Conservation (phyloP, 2,888 invertebrate species). For the Drosophila neonasuta region DNA sequence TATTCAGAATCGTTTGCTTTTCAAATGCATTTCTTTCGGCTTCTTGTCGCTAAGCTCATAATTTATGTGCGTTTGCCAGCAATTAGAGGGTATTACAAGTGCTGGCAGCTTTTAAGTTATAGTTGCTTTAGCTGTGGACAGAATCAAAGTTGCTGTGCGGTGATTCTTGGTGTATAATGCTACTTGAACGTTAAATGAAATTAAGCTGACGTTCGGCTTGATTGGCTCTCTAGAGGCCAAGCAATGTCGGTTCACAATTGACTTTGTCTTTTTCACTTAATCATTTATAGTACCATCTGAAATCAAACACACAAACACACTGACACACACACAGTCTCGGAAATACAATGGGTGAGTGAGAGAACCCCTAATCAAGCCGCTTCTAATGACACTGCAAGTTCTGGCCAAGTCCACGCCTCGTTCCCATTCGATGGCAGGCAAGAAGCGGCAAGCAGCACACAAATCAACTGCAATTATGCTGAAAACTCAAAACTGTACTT, state of each 20-base stretch:
- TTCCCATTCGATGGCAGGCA: conserved; percentile 13
- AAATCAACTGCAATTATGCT: conserved; percentile 75
- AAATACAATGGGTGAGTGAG: conserved; percentile 1
- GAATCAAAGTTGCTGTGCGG: conserved; percentile 28
- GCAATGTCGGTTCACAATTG: conserved; percentile 61
- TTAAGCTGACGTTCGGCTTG: conserved; percentile 74
- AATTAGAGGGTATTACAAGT: conserved; percentile 37
- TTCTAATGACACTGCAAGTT: conserved; percentile 74
- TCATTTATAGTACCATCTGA: conserved; percentile 61
- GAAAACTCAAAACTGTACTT: conserved; percentile 75
- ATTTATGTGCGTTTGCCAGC: not conserved
- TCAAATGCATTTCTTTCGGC: not conserved
- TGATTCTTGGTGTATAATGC: conserved; percentile 58
- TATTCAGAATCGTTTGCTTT: not conserved
- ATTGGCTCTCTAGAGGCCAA: conserved; percentile 72
- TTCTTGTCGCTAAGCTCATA: not conserved
- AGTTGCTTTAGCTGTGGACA: conserved; percentile 15
- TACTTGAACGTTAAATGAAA: conserved; percentile 72
- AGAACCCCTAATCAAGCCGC: conserved; percentile 50
- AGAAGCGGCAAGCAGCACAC: conserved; percentile 4
- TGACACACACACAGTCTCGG: conserved; percentile 11
- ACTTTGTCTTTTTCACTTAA: conserved; percentile 71
- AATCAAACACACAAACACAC: conserved; percentile 31
- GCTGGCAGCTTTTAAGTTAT: conserved; percentile 1
- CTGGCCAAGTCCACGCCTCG: conserved; percentile 26